Conservation (phyloP, 1,140 invertebrate genomes). For the Zaprionus camerounensis region DNA sequence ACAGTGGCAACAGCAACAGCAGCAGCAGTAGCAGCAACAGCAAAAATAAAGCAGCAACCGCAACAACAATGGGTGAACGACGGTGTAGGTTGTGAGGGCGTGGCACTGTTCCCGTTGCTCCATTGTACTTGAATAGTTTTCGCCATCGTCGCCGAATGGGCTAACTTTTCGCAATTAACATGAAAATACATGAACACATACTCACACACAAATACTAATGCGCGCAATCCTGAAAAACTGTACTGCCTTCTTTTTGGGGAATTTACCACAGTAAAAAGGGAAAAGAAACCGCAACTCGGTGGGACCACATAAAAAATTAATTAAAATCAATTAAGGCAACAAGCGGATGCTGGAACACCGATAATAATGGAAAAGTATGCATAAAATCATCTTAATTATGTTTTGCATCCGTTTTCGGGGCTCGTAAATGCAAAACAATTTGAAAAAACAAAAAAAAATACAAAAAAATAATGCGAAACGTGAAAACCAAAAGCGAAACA, state of each 20-base stretch:
- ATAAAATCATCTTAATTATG: constrained; percentile 82
- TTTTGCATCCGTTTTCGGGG: constrained; percentile 53
- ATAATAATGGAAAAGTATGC: constrained; percentile 67
- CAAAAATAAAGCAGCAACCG: constrained; percentile 8
- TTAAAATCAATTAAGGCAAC: constrained; percentile 78
- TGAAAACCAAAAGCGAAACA: constrained; percentile 57
- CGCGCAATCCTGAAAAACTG: constrained; percentile 31
- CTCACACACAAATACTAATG: constrained; percentile 19
- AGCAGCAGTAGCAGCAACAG: neutral
- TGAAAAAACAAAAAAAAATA: constrained; percentile 45
- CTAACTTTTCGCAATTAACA: constrained; percentile 77
- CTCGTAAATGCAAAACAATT: constrained; percentile 57
- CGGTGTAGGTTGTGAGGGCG: constrained; percentile 38
- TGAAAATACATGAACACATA: constrained; percentile 49
- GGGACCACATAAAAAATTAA: constrained; percentile 69
- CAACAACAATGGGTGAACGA: constrained; percentile 51
- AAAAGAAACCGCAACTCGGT: neutral
- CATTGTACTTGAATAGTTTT: constrained; percentile 69
- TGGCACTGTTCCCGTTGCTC: constrained; percentile 38
- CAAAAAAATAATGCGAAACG: constrained; percentile 49
- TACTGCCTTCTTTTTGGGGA: constrained; percentile 29
- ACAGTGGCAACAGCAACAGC: constrained; percentile 43
- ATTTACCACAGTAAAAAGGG: constrained; percentile 37
- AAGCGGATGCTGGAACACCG: constrained; percentile 51
- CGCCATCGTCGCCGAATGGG: constrained; percentile 45